Base-by-base conservation (phyloP, 2,888 invertebrate species). In the Metalampra italica region DNA sequence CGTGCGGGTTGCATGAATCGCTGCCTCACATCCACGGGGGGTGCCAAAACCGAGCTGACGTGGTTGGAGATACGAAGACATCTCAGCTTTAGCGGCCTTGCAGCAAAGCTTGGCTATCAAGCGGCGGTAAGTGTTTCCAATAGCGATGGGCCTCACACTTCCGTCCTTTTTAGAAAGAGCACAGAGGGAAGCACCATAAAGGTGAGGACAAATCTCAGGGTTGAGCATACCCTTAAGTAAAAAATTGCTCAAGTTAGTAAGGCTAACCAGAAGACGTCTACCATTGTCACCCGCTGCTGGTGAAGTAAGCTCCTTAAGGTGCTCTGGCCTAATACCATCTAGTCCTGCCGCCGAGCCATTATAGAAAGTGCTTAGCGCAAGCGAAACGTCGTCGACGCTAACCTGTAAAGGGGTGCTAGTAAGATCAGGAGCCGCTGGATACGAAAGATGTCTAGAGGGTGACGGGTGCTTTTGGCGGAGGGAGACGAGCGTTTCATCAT, bases 51-150 rank as follows among this genome's bases (percentile, higher is more conserved):
- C 39, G 1, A 43, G 14, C 22, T 47, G 43, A 11, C 15, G 30
- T 11, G 47, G 47, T 11, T 29, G 34, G 1, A 47, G 29, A 12
- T 42, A 36, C 0, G 1, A 2, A 2, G 47, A 22, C 41, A 47
- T 47, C 3, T 22, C 38, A 2, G 29, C 39, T 12, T 11, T 47
- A 0, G 43, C 47, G 0, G 47, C 37, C 9, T 38, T 11, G 15
- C 47, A 47, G 0, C 43, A 37, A 3, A 47, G 13, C 32, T 47
- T 47, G 7, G 47, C 47, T 8, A 14, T 12, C 13, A 47, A 11
- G 8, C 43, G 43, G 9, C 43, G 30, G 5, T 29, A 14, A 11
- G 37, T 37, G 9, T 13, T 47, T 0, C 42, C 47, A 1, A 47
- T 15, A 1, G 47, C 47, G n/a, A 47, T 39, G 2, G 32, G 32